A percentile compares a stretch with the other conserved stretches of the same genome.
Conservation (phyloP, 2,113 vertebrate genomes). For the Pseudois nayaur region DNA sequence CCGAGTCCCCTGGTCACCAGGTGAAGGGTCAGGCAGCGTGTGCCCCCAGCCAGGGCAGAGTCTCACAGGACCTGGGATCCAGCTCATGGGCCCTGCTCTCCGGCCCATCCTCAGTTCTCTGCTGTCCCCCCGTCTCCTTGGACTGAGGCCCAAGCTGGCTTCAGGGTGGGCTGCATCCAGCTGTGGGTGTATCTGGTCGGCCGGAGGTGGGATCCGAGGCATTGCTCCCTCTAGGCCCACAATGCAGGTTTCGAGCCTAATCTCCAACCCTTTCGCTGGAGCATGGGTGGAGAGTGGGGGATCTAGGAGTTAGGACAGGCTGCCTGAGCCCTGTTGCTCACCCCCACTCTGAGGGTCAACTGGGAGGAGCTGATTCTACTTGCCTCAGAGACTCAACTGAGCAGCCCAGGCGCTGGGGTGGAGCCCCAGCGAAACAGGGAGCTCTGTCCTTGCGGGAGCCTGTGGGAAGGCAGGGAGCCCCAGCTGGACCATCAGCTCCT, state of each 20-base stretch:
- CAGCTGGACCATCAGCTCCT: too few species aligned
- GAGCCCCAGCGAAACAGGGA: not conserved
- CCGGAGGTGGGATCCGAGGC: not conserved
- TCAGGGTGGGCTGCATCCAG: not conserved
- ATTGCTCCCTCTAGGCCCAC: fast-evolving
- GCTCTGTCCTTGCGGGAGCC: not conserved
- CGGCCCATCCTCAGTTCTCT: fast-evolving
- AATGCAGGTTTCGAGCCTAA: fast-evolving
- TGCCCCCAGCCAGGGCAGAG: not conserved
- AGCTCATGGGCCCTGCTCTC: fast-evolving
- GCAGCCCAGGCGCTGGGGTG: fast-evolving
- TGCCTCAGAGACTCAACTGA: fast-evolving
- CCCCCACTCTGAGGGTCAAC: fast-evolving
- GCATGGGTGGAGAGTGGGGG: fast-evolving
- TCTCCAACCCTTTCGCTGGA: not conserved
- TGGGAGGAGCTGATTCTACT: not conserved
- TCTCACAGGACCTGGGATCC: not conserved
- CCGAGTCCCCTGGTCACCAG: not conserved
- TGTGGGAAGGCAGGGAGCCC: too few species aligned
- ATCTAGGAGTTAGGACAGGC: not conserved
- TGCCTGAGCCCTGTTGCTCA: fast-evolving
- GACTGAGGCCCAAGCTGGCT: not conserved
- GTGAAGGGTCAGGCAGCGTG: fast-evolving
- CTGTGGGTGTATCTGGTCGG: fast-evolving
- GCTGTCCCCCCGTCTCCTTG: not conserved